Percentiles rank a stretch among this genome's conserved stretches.
phyloP scores from a whole-genome alignment of 53 echinoderm and acorn worm genomes.

The Pentamera pediparva region DNA sequence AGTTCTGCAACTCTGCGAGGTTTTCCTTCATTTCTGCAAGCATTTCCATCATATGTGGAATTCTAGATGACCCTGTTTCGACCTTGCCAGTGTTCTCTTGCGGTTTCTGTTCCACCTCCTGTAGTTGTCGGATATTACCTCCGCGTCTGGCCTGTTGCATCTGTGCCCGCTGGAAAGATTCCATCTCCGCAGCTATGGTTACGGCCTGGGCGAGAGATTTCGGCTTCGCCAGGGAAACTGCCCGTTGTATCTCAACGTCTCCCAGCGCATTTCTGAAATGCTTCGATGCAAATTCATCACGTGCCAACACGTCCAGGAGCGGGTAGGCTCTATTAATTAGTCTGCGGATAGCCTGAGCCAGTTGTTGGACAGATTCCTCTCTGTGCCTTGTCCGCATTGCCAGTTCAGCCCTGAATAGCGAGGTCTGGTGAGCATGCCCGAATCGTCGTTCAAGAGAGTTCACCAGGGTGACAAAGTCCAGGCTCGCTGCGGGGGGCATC shows the following conservation, averaged over 20 bases:
- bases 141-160: too few relatives aligned
- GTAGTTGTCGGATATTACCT: neutral
- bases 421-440: neutral
- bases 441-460: neutral
- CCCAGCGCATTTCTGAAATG: slow-evolving; percentile 1
- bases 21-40: neutral
- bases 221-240: slow-evolving; percentile 3
- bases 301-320: neutral
- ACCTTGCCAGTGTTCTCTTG: too few relatives aligned
- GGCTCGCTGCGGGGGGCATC: neutral
- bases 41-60: neutral
- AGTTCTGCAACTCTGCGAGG: neutral
- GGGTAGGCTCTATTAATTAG: slow-evolving; percentile 10
- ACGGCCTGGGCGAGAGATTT: neutral
- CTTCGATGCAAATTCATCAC: neutral
- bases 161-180: slow-evolving; percentile 21
- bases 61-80: neutral
- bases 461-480: neutral
- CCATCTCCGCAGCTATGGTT: slow-evolving; percentile 1
- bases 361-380: neutral
- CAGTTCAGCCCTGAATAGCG: neutral
- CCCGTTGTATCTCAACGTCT: neutral
- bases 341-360: neutral
- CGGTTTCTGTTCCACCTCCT: too few relatives aligned
- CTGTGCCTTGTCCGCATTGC: neutral